Percentiles rank a stretch among this genome's conserved stretches.
Conservation (phyloP, 2,113 vertebrate species). For the Agapornis roseicollis region DNA sequence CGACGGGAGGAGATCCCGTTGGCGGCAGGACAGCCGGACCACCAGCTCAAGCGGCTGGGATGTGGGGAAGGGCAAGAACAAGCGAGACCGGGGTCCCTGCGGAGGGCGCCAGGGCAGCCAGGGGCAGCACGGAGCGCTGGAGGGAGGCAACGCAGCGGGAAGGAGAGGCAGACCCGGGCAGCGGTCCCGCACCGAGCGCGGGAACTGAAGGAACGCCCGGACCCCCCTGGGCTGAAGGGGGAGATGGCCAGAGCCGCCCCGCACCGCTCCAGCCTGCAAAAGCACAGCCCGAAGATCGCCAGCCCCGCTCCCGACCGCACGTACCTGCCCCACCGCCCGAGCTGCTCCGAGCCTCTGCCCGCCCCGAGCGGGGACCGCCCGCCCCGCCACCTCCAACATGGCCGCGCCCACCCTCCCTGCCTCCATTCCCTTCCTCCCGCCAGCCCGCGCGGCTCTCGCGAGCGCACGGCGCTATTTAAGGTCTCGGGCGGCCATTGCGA, state of each 20-base stretch:
- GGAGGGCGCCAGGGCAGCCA: neutral
- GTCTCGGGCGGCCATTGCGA: accelerated
- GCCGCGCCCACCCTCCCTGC: accelerated
- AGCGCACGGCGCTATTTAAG: neutral
- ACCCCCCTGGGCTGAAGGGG: neutral
- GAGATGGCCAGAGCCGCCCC: too few relatives aligned
- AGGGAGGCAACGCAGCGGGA: neutral
- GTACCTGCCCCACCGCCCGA: neutral
- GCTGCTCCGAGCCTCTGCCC: neutral
- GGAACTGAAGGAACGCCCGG: neutral
- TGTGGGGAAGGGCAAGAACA: accelerated
- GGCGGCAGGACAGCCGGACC: neutral
- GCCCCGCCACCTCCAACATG: neutral
- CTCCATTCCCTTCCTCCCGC: neutral
- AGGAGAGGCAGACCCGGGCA: neutral
- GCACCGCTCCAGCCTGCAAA: too few relatives aligned
- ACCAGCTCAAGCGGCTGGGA: neutral
- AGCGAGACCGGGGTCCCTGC: accelerated
- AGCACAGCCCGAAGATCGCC: neutral
- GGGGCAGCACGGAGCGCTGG: neutral
- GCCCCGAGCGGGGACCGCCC: neutral
- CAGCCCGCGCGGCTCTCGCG: slow-evolving; percentile 18
- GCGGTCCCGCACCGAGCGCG: neutral
- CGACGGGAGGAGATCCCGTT: accelerated
- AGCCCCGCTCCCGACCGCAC: neutral